Base-by-base conservation (phyloP, 2,888 invertebrate species). In the Leptinotarsa tumamoca region DNA sequence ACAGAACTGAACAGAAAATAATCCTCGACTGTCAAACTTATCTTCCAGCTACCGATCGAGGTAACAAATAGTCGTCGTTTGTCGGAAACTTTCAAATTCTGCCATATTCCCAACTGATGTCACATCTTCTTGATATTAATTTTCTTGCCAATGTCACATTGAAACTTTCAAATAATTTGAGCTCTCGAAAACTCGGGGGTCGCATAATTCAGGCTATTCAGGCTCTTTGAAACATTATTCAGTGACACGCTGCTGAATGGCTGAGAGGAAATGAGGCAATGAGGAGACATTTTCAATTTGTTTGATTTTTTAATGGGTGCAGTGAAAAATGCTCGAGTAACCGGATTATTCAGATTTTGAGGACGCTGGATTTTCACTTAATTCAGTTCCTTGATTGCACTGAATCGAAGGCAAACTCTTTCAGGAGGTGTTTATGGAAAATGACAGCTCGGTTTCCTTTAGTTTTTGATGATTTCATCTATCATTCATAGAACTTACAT, bases 301-400 rank as follows among this genome's bases (percentile, higher is more conserved):
- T 63, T 63, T 63, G 63, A 63, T 63, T n/a, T 43, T 63, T 43
- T 43, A 63, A 43, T 33, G 63, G 63, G 63, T n/a, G n/a, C 63
- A 17, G 63, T n/a, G 13, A 63, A 63, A 63, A 63, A 63, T 63
- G 23, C 23, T 43, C 14, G 43, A 63, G 43, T 63, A 17, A 63
- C 33, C n/a, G 63, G 43, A 63, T 63, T 63, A 63, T 27, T 33
- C 63, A 63, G 63, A 27, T 63, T 63, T 43, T 13, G 5, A n/a
- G 4, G n/a, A 63, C 14, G 27, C n/a, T 14, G 1, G 17, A 17
- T 63, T 17, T 63, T n/a, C 2, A 2, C 7, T 17, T 2, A 2
- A 14, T 23, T 58, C 21, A 17, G 58, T 23, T 14, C 14, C 4
- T 17, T 13, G 23, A 58, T 15, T 15, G 18, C 15, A 58, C 13